Base-by-base conservation (phyloP, 1,140 invertebrate genomes). In the Scaptomyza pallida region DNA sequence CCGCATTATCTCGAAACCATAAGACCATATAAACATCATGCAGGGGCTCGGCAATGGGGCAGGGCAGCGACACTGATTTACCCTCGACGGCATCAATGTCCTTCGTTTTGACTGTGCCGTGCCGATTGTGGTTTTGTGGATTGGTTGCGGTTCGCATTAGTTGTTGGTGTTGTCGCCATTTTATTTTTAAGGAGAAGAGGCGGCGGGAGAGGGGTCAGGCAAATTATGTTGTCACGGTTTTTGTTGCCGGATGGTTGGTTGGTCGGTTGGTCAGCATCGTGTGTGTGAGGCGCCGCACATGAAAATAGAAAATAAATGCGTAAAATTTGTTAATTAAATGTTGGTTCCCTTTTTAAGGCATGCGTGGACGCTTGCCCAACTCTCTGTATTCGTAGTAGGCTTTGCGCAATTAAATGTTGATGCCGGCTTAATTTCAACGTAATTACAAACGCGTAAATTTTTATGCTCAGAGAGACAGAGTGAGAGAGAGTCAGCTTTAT, bases 21-120 rank as follows among this genome's bases (percentile, higher is more conserved):
- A 97, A 95, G 26, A 97, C 96, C 95, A 97, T 97, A 92, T 96
- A 95, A 51, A 97, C 95, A 81, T 95, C 95, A 92, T 97, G 96
- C 77, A 94, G 93, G 23, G 95, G 94, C 45, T 96, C 94, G 57
- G 94, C 95, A 44, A 98, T 95, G 92, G 97, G 95, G 92, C 97
- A 98, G 10, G 96, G 95, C 80, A 98, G 93, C 89, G 95, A 95
- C 51, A 96, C 95, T 81, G 94, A 94, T 91, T 95, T 95, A 54
- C 96, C 96, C 91, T 97, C 95, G 52, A 97, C 95, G 16, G 96
- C 95, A 91, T 95, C 95, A 59, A 97, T 93, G 90, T 96, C 95
- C 74, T 95, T 93, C 69, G 95, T 93, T 74, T 94, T 89, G 21
- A 89, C 76, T 89, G 86, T 51, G 23, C 48, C 51, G 52, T n/a